These are phyloP conservation scores for Petroica traversi DNA, from an alignment of 2,113 vertebrate genomes.

Conservation along the genomic window DNA sequence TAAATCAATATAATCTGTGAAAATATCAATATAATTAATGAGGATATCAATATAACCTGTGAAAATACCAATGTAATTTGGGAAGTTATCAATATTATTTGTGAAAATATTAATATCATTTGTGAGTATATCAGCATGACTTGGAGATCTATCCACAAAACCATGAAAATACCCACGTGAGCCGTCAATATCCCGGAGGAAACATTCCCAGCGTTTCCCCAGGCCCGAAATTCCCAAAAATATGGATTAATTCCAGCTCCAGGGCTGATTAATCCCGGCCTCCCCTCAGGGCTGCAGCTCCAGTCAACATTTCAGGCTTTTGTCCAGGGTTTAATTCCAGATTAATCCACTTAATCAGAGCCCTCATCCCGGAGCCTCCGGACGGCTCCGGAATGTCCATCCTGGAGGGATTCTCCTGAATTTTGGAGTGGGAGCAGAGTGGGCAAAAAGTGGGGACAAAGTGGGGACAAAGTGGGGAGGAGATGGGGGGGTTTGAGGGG, in stretches of 20 bases:
- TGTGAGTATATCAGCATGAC: too few species aligned
- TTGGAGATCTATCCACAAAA: too few species aligned
- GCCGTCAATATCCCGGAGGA: neutral
- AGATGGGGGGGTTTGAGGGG: neutral
- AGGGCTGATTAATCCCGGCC: neutral
- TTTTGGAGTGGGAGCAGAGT: neutral
- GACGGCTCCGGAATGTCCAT: too few species aligned
- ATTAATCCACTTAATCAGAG: neutral
- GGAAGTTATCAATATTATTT: fast-evolving
- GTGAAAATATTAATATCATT: fast-evolving
- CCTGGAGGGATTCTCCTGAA: neutral
- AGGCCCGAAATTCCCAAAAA: conserved; percentile 6
- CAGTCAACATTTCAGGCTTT: neutral
- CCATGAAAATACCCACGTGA: fast-evolving
- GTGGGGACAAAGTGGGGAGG: neutral
- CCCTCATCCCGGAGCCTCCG: neutral
- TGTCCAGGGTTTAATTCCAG: conserved; percentile 3
- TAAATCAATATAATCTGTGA: neutral
- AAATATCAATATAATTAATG: neutral
- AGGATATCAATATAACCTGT: too few species aligned
- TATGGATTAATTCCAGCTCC: conserved; percentile 18
- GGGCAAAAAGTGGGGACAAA: neutral
- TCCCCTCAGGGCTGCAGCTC: neutral
- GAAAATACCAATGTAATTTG: too few species aligned
- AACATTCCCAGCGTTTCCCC: neutral